Evolutionary conservation across 1,140 invertebrate species (phyloP), one percentile per base, ranked within the genome.

Genomic region (Hydropsyche tenuis): DNA sequence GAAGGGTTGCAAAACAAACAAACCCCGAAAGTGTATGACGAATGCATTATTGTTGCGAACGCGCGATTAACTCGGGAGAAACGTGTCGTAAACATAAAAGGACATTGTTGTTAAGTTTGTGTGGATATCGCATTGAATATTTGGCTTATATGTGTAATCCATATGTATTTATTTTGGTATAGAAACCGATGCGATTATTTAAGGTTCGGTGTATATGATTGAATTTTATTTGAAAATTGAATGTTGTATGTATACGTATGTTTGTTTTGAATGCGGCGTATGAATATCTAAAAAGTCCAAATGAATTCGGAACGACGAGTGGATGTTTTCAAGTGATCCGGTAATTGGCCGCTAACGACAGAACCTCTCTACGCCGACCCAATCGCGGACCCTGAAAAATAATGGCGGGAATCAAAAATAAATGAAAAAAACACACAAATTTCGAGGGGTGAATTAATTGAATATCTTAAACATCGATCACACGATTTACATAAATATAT

Each of bases 301-400:
- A 60, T 60, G 56, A 60, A 60, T 60, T 60, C 56, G 9, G 56
- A 60, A 46, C 18, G 56, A 18, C 65, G 42, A 68, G 45, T 68
- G 69, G 23, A 30, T 43, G 69, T 45, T 60, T 42, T 72, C 30
- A 63, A 72, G 69, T 72, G 69, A 63, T 60, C 30, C 60, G 53
- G 30, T 72, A 72, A 72, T 72, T 72, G 69, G 53, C 69, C 69
- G 48, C 48, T 72, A 63, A 63, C 69, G 69, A 72, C 69, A 72
- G 37, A 68, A 37, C 37, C 60, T 63, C 53, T 63, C 69, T 11
- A 27, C 62, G 27, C 65, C n/a, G 65, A 48, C 20, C 48, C 48
- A 48, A 46, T 69, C 48, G 12, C 43, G 12, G n/a, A 37, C 43
- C 16, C 45, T 48, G 42, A 46, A 69, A 48, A 46, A 30, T 30